phyloP scores from a whole-genome alignment of 2,888 invertebrate genomes.

The Colostygia pectinataria region DNA sequence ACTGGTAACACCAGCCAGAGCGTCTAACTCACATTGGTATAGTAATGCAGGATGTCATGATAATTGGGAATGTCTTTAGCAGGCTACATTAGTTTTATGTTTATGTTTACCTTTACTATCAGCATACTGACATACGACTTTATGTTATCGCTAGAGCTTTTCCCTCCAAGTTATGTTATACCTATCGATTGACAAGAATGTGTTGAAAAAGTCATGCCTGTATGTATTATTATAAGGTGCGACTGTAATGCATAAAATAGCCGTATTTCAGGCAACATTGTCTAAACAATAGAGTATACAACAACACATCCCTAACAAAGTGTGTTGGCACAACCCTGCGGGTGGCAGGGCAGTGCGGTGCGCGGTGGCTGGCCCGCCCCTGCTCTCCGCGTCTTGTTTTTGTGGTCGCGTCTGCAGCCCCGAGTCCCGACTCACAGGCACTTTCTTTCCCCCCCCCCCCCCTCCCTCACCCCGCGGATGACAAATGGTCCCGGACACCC shows the following conservation, averaged over 20 bases:
- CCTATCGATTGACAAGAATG: slow-evolving; percentile 3
- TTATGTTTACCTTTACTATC: not conserved
- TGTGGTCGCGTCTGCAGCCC: slow-evolving; percentile 80
- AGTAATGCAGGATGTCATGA: no score
- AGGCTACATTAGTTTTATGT: not conserved
- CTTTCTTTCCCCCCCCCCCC: slow-evolving; percentile 63
- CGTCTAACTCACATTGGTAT: no score
- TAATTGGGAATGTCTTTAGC: not conserved
- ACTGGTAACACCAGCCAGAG: no score
- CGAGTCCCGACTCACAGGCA: slow-evolving; percentile 72
- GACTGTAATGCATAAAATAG: slow-evolving; percentile 29
- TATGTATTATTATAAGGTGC: no score
- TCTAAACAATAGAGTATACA: slow-evolving; percentile 42
- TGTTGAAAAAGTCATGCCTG: slow-evolving; percentile 15
- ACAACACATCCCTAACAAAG: slow-evolving; percentile 45
- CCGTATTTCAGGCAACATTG: slow-evolving; percentile 43
- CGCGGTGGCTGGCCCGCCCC: slow-evolving; percentile 69
- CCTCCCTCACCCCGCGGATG: slow-evolving; percentile 67
- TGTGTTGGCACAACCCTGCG: slow-evolving; percentile 56
- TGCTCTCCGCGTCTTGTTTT: slow-evolving; percentile 76
- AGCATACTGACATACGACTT: no score
- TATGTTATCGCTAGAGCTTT: no score
- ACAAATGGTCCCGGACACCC: slow-evolving; percentile 80
- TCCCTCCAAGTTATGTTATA: no score
- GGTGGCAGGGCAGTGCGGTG: slow-evolving; percentile 55